A percentile compares a stretch with the other conserved stretches of the same genome.
Evolutionary conservation across 2,113 vertebrate genomes (phyloP).

Genomic region (Nothoprocta perdicaria): DNA sequence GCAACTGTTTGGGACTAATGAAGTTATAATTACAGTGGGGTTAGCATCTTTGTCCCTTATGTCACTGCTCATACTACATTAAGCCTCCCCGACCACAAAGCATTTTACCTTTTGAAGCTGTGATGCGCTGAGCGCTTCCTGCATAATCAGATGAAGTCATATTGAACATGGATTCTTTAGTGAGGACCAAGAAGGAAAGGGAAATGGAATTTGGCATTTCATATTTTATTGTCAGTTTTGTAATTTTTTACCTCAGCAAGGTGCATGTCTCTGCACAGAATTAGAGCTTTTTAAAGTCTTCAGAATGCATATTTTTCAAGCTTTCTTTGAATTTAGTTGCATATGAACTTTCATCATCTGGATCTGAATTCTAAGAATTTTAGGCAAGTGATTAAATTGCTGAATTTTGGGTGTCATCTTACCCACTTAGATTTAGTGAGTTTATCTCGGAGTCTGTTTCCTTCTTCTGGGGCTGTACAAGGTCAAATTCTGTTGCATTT

Average conservation of each 20-base stretch:
- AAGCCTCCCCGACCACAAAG: background rate
- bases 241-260: background rate
- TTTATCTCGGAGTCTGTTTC: background rate
- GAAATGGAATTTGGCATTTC: background rate
- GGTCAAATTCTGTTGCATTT: background rate
- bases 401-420: background rate
- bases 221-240: background rate
- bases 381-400: background rate
- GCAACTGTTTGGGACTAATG: background rate
- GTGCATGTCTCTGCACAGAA: background rate
- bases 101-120: background rate
- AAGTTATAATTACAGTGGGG: conserved; percentile 7
- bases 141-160: background rate
- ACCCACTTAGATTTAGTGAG: background rate
- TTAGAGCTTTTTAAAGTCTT: background rate
- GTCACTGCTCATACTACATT: background rate
- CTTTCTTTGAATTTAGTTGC: background rate
- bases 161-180: background rate
- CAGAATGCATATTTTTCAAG: background rate
- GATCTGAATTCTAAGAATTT: background rate
- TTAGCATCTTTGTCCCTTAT: background rate
- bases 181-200: background rate
- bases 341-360: background rate
- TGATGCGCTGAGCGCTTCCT: background rate
- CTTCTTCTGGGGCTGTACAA: background rate